phyloP scores from a whole-genome alignment of 2,888 invertebrate species.

The Spisula solida region DNA sequence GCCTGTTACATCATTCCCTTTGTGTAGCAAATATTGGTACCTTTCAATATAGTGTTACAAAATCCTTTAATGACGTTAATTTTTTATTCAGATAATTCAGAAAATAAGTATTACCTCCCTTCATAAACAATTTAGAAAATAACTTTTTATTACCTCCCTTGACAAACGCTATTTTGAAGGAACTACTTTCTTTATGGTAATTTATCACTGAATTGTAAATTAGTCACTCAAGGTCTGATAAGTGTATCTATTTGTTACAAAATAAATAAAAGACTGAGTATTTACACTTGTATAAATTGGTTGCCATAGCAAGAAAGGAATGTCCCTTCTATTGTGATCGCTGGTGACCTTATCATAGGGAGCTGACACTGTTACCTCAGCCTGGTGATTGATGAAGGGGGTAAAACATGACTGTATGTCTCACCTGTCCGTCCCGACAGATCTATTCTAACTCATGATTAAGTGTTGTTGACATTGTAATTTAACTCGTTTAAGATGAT shows the following conservation, averaged over 20 bases:
- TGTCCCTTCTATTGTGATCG: background rate
- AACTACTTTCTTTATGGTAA: background rate
- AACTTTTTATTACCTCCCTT: background rate
- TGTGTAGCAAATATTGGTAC: too few relatives aligned
- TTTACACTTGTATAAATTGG: background rate
- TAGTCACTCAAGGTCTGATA: background rate
- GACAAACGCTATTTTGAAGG: background rate
- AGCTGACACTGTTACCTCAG: background rate
- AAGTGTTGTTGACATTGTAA: background rate
- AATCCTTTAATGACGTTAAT: too few relatives aligned
- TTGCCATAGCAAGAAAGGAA: background rate
- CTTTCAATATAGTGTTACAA: too few relatives aligned
- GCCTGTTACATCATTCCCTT: too few relatives aligned
- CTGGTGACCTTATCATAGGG: background rate
- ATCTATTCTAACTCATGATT: background rate
- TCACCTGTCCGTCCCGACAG: background rate
- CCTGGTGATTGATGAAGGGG: background rate
- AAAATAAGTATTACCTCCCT: too few relatives aligned
- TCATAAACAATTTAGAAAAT: too few relatives aligned
- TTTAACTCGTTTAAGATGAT: slow-evolving; percentile 3
- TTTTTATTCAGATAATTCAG: too few relatives aligned
- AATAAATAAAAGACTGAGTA: background rate
- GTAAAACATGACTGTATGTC: background rate
- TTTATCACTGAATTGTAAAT: background rate
- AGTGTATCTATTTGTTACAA: slow-evolving; percentile 1